phyloP scores from a whole-genome alignment of 2,797 vertebrate species.

The Uromys caudimaculatus region DNA sequence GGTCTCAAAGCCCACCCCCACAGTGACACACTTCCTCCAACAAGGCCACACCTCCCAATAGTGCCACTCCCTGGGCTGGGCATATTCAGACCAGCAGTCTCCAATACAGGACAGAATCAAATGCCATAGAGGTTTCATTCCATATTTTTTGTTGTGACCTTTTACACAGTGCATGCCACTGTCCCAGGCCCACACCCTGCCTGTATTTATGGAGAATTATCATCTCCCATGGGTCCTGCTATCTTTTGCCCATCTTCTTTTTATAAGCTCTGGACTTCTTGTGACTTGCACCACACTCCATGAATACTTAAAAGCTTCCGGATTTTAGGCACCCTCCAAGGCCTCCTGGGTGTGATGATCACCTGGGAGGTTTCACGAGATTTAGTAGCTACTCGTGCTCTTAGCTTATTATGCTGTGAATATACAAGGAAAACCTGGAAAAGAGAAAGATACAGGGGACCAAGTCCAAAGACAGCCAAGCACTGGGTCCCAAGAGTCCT shows the following conservation, averaged over 20 bases:
- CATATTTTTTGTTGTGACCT: not conserved
- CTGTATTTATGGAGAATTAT: not conserved
- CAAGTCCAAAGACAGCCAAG: not conserved
- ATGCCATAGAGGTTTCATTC: not conserved
- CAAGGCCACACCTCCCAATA: not conserved
- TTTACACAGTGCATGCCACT: not conserved
- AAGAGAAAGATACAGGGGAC: not conserved
- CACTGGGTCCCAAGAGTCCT: not conserved
- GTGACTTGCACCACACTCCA: not conserved
- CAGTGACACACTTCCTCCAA: no score
- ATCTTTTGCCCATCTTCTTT: not conserved
- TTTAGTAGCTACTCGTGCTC: not conserved
- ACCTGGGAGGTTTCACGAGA: not conserved
- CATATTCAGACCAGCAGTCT: not conserved
- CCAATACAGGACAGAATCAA: not conserved
- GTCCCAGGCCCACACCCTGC: not conserved
- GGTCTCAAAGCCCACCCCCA: no score
- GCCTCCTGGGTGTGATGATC: not conserved
- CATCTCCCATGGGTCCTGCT: not conserved
- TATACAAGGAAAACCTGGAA: not conserved
- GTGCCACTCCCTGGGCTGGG: not conserved
- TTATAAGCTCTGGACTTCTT: not conserved
- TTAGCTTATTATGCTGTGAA: not conserved
- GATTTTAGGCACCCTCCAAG: not conserved
- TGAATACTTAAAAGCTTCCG: not conserved